phyloP scores from a whole-genome alignment of 2,113 vertebrate genomes.

The Sinocyclocheilus grahami region DNA sequence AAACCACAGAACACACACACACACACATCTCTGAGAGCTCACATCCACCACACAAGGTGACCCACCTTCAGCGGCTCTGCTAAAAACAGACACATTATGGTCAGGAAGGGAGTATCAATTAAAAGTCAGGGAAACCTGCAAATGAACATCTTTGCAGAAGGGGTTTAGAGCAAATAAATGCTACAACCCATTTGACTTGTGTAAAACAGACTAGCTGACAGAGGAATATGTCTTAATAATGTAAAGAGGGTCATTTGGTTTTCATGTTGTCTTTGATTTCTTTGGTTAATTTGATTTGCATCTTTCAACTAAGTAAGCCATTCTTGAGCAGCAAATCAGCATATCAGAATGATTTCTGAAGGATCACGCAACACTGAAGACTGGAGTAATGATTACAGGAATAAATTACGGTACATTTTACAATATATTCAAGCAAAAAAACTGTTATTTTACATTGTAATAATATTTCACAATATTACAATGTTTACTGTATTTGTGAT shows the following conservation, averaged over 20 bases:
- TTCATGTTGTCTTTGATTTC: neutral
- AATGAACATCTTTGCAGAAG: neutral
- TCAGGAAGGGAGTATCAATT: neutral
- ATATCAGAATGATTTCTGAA: neutral
- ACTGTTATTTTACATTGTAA: neutral
- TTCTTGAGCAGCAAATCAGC: neutral
- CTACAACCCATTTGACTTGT: neutral
- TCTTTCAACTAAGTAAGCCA: neutral
- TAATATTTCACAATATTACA: neutral
- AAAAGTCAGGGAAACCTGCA: neutral
- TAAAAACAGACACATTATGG: neutral
- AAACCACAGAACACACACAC: neutral
- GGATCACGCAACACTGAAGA: neutral
- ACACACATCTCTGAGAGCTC: constrained; percentile 37
- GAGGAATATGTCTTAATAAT: neutral
- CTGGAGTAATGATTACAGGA: neutral
- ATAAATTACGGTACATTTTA: neutral
- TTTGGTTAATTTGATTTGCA: neutral
- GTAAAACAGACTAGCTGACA: neutral
- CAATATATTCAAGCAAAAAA: too few species aligned
- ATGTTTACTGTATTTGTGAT: neutral
- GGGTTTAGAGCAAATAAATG: neutral
- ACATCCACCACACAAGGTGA: neutral
- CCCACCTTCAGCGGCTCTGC: neutral
- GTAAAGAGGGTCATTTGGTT: neutral